Percentiles rank a stretch among this genome's conserved stretches.
These are phyloP conservation scores for Saccostrea glomerata DNA, from an alignment of 1,140 invertebrate species.

Conservation along the genomic window DNA sequence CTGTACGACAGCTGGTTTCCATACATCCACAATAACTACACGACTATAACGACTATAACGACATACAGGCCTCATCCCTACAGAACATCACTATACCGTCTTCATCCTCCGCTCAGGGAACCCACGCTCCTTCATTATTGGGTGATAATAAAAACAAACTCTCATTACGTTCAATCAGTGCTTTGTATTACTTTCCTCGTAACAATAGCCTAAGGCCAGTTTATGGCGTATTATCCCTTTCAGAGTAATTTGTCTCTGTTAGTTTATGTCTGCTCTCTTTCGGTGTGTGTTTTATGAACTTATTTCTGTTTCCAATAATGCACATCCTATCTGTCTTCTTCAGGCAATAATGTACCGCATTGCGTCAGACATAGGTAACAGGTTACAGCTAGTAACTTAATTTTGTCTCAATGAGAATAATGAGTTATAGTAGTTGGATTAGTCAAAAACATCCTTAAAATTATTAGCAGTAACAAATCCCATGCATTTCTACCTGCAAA, in stretches of 20 bases:
- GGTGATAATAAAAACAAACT: conserved; percentile 21
- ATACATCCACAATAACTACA: no score
- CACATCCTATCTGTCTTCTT: neutral
- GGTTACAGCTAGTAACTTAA: no score
- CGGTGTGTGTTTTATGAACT: neutral
- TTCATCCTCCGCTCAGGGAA: neutral
- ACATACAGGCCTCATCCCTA: no score
- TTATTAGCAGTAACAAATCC: no score
- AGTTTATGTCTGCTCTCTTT: neutral
- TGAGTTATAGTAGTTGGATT: no score
- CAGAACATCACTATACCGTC: neutral
- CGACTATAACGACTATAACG: no score
- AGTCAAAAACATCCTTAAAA: no score
- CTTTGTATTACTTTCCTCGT: neutral
- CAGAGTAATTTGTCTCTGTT: neutral
- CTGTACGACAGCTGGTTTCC: no score
- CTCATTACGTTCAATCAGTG: conserved; percentile 19
- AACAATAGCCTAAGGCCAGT: neutral
- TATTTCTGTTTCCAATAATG: neutral
- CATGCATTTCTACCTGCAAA: no score
- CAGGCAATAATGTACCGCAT: no score
- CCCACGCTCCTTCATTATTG: conserved; percentile 10
- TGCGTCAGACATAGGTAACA: no score
- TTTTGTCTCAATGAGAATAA: no score
- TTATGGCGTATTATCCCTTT: neutral